A percentile compares a stretch with the other conserved stretches of the same genome.
Conservation (phyloP, 2,113 vertebrate species). For the Paradoxurus hermaphroditus region DNA sequence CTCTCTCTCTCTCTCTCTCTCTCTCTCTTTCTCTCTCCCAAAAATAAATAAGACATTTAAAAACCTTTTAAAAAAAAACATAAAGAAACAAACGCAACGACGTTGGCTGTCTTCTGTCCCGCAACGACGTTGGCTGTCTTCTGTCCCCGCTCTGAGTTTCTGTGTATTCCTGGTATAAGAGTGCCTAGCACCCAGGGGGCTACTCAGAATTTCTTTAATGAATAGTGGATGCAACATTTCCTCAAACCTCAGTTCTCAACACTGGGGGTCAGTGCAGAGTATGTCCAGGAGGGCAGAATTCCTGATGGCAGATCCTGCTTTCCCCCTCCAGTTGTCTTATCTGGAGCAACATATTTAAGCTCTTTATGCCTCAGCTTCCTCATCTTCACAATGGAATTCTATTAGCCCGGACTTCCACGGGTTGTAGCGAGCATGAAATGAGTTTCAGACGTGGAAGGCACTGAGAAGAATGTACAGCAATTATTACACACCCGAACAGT, state of each 20-base stretch:
- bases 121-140: background rate
- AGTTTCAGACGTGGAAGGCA: background rate
- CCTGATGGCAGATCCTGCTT: background rate
- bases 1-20: too few species aligned
- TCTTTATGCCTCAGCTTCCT: background rate
- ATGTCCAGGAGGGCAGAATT: background rate
- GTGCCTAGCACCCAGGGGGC: background rate
- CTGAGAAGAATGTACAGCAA: background rate
- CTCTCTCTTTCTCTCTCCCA: too few species aligned
- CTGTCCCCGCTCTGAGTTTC: background rate
- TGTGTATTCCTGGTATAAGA: background rate
- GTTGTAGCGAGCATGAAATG: background rate
- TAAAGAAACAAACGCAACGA: background rate
- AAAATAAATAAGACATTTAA: too few species aligned
- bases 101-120: background rate
- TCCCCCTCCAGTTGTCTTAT: background rate
- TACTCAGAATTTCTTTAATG: background rate
- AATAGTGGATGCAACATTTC: background rate
- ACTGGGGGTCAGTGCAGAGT: background rate
- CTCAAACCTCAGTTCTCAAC: background rate
- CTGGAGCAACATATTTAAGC: background rate
- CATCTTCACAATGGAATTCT: background rate
- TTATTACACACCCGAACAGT: background rate
- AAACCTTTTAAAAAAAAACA: background rate
- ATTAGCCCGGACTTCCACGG: background rate